These are phyloP conservation scores for Ectemnius cavifrons DNA, from an alignment of 2,888 invertebrate species.

Conservation along the genomic window DNA sequence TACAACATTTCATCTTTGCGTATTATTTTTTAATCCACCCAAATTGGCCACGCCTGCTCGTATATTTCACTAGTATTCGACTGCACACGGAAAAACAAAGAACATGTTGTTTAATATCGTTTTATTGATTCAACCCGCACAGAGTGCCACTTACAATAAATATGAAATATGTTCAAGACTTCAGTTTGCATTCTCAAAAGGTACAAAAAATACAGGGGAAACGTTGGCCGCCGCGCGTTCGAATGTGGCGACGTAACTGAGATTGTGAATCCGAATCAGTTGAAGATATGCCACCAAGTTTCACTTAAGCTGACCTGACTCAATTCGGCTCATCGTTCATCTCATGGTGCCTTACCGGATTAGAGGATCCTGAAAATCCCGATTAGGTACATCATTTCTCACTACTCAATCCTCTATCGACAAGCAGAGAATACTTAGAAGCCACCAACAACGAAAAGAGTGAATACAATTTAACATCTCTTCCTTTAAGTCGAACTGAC, in stretches of 20 bases:
- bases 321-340: conserved; percentile 65
- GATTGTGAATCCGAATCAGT: conserved; percentile 46
- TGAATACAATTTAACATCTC: conserved; percentile 3
- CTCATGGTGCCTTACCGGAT: conserved; percentile 70
- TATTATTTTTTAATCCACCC: conserved; percentile 2
- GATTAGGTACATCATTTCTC: conserved; percentile 68
- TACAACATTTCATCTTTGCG: conserved; percentile 18
- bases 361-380: conserved; percentile 74
- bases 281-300: conserved; percentile 48
- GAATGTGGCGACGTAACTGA: conserved; percentile 31
- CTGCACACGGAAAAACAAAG: conserved; percentile 5
- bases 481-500: background rate
- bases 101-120: conserved; percentile 20
- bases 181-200: conserved; percentile 64
- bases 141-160: conserved; percentile 47
- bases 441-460: conserved; percentile 12
- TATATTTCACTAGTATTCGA: too few relatives aligned
- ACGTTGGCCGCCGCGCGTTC: conserved; percentile 37
- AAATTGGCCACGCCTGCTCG: too few relatives aligned
- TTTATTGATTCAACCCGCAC: conserved; percentile 36
- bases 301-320: conserved; percentile 58
- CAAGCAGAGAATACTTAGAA: conserved; percentile 34
- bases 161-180: conserved; percentile 44
- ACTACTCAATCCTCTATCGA: conserved; percentile 36
- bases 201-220: conserved; percentile 63